Conservation (phyloP, 2,113 vertebrate species). For the Rhynchopsitta pachyrhyncha region DNA sequence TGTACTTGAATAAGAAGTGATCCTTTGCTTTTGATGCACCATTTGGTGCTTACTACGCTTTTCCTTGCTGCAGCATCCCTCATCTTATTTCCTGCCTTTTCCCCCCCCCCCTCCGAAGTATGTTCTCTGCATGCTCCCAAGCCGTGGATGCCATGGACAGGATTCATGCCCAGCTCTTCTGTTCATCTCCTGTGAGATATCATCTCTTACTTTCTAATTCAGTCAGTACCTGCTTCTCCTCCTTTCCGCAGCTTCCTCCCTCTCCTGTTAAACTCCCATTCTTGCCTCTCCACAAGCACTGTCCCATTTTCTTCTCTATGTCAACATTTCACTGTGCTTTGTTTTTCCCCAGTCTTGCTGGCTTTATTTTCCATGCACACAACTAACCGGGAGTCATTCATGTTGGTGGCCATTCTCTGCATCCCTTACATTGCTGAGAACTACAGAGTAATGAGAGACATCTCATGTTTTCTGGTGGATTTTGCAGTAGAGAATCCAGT, state of each 20-base stretch:
- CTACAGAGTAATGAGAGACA: neutral
- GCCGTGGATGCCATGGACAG: neutral
- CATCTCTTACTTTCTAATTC: neutral
- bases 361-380: neutral
- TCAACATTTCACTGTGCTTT: neutral
- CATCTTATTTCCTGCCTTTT: neutral
- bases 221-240: neutral
- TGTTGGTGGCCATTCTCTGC: neutral
- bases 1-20: neutral
- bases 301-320: neutral
- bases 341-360: neutral
- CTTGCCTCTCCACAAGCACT: neutral
- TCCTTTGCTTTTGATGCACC: neutral
- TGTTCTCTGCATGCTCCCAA: neutral
- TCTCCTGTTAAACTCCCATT: neutral
- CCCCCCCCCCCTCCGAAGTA: neutral
- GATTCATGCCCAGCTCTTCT: neutral
- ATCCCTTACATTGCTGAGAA: neutral
- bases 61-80: neutral
- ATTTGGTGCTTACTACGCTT: neutral
- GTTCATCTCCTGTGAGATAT: neutral
- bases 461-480: neutral
- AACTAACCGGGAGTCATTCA: neutral
- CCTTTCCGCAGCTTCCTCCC: neutral
- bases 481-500: neutral